Percentiles rank a stretch among this genome's conserved stretches.
phyloP scores from a whole-genome alignment of 1,140 invertebrate genomes.

The Nixonia krombeini region DNA sequence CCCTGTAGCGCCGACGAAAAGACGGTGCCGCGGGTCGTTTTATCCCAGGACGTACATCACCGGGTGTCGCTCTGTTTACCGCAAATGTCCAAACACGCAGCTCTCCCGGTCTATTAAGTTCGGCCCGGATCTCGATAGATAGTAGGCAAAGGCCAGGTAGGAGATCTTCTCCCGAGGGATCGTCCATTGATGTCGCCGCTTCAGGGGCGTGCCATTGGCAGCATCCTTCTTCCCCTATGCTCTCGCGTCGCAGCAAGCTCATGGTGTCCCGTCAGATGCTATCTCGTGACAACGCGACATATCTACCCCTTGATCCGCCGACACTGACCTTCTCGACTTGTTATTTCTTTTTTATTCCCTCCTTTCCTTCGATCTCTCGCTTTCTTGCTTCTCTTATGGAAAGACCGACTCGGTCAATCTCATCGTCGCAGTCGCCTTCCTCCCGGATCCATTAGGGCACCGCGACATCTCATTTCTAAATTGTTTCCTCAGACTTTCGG shows the following conservation, averaged over 20 bases:
- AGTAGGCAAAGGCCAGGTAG: conserved; percentile 49
- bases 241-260: not conserved
- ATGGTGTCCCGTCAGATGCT: conserved; percentile 49
- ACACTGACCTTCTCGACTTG: conserved; percentile 41
- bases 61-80: conserved; percentile 70
- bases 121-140: conserved; percentile 41
- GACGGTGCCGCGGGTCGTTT: conserved; percentile 60
- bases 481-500: conserved; percentile 32
- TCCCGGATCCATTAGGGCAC: conserved; percentile 30
- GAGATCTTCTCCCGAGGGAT: conserved; percentile 20
- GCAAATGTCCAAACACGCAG: conserved; percentile 69
- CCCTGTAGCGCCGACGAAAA: conserved; percentile 34
- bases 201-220: conserved; percentile 35
- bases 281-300: conserved; percentile 65
- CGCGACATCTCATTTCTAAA: conserved; percentile 28
- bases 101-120: conserved; percentile 67
- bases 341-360: conserved; percentile 10
- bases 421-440: conserved; percentile 8
- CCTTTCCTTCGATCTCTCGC: not conserved
- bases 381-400: not conserved
- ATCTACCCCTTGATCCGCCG: conserved; percentile 68
- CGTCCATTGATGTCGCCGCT: conserved; percentile 67
- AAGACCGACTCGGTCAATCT: conserved; percentile 7
- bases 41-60: conserved; percentile 67
- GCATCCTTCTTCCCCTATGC: conserved; percentile 8